phyloP scores from a whole-genome alignment of 2,797 vertebrate genomes.

The Myotis findleyi region DNA sequence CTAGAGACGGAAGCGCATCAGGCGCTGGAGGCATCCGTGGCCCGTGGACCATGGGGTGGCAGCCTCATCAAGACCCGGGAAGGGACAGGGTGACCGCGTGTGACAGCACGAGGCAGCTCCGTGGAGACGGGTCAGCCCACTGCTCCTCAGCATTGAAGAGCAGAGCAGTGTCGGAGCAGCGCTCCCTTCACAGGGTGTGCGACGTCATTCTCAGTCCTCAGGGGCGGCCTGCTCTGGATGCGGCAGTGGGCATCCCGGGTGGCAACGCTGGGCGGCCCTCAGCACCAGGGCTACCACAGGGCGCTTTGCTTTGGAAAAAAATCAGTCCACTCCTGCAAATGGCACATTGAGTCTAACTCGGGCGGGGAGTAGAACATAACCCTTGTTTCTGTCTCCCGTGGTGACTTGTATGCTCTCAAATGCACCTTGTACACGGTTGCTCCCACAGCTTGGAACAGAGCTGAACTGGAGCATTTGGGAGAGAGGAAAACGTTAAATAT shows the following conservation, averaged over 20 bases:
- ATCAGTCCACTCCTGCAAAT: not conserved
- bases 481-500: no score
- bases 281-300: not conserved
- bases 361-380: not conserved
- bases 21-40: accelerated
- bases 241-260: accelerated
- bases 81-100: not conserved
- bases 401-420: not conserved
- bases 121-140: not conserved
- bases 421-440: not conserved
- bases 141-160: not conserved
- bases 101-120: not conserved
- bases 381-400: not conserved
- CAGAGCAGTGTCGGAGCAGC: not conserved
- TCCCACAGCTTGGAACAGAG: not conserved
- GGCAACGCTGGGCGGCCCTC: not conserved
- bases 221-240: accelerated
- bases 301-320: not conserved
- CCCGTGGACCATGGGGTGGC: not conserved
- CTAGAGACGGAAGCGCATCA: not conserved
- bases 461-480: not conserved
- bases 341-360: not conserved
- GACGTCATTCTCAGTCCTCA: not conserved
- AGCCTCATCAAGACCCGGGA: not conserved
- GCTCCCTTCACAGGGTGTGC: not conserved